These are phyloP conservation scores for Megalopta genalis DNA, from an alignment of 1,140 invertebrate genomes.

Conservation along the genomic window DNA sequence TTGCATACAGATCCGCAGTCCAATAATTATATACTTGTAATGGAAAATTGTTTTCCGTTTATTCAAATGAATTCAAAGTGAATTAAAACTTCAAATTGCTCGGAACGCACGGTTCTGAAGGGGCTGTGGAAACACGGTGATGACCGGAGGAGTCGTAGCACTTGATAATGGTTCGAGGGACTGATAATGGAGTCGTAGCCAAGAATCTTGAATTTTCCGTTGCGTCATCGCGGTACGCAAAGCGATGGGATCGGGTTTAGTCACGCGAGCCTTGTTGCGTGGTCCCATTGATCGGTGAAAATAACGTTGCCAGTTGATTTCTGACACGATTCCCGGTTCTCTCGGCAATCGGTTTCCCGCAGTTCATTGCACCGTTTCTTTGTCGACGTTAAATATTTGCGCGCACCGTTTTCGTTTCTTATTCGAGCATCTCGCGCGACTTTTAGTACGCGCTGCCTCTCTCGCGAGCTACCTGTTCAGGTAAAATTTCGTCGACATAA, in stretches of 20 bases:
- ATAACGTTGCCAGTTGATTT: slow-evolving; percentile 34
- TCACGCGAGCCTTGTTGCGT: slow-evolving; percentile 28
- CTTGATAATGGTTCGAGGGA: not conserved
- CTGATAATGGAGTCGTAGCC: not conserved
- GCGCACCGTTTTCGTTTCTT: slow-evolving; percentile 29
- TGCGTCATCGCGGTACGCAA: slow-evolving; percentile 8
- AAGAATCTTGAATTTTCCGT: not conserved
- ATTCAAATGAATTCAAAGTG: too few species aligned
- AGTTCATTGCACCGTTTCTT: slow-evolving; percentile 55
- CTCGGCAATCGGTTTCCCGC: slow-evolving; percentile 43
- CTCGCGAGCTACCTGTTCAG: not conserved
- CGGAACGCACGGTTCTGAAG: too few species aligned
- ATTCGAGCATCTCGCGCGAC: slow-evolving; percentile 8
- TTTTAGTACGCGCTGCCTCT: not conserved
- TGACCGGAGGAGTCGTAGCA: not conserved
- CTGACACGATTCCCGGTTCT: slow-evolving; percentile 46
- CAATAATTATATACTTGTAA: too few species aligned
- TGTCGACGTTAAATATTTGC: slow-evolving; percentile 35
- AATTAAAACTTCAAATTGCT: too few species aligned
- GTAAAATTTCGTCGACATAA: too few species aligned
- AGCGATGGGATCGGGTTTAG: slow-evolving; percentile 8
- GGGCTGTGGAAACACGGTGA: too few species aligned
- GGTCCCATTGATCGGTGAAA: slow-evolving; percentile 28
- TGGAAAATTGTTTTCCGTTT: too few species aligned
- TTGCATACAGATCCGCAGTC: too few species aligned